phyloP scores from a whole-genome alignment of 2,888 invertebrate genomes.

The Lepeophtheirus nordmannii region DNA sequence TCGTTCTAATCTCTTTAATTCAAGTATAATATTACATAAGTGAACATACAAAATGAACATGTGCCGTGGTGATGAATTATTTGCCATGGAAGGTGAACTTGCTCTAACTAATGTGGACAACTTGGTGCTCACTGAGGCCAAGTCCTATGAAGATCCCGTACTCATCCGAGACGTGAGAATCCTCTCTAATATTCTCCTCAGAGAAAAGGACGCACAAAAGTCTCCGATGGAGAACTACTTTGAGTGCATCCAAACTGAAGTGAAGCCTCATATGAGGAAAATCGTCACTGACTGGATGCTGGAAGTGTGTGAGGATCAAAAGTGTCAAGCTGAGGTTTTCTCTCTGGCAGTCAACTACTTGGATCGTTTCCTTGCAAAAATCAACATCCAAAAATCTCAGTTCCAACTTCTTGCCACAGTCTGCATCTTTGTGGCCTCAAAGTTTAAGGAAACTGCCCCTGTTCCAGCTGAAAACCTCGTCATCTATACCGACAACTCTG shows the following conservation, averaged over 20 bases:
- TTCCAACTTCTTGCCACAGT: slow-evolving; percentile 81
- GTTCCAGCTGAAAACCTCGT: slow-evolving; percentile 42
- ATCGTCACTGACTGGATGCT: slow-evolving; percentile 71
- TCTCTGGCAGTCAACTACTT: slow-evolving; percentile 78
- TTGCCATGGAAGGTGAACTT: slow-evolving; percentile 17
- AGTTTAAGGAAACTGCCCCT: slow-evolving; percentile 72
- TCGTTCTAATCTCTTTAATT: neutral
- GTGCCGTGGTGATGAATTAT: slow-evolving; percentile 15
- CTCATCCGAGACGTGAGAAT: slow-evolving; percentile 58
- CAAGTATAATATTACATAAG: neutral
- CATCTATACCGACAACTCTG: slow-evolving; percentile 22
- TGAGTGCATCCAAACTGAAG: slow-evolving; percentile 46
- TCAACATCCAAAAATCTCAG: slow-evolving; percentile 64
- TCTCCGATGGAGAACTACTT: slow-evolving; percentile 42
- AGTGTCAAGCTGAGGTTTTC: slow-evolving; percentile 84
- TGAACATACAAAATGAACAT: neutral
- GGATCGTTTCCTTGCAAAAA: slow-evolving; percentile 76
- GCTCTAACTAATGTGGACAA: slow-evolving; percentile 1
- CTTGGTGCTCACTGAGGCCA: slow-evolving; percentile 7
- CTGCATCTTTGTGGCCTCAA: slow-evolving; percentile 79
- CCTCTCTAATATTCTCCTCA: slow-evolving; percentile 60
- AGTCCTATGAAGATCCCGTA: slow-evolving; percentile 48
- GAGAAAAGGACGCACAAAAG: slow-evolving; percentile 65
- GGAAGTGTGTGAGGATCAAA: slow-evolving; percentile 82
- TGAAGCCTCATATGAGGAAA: slow-evolving; percentile 65